Evolutionary conservation across 2,113 vertebrate genomes (phyloP).

Genomic region (Platysteira castanea): DNA sequence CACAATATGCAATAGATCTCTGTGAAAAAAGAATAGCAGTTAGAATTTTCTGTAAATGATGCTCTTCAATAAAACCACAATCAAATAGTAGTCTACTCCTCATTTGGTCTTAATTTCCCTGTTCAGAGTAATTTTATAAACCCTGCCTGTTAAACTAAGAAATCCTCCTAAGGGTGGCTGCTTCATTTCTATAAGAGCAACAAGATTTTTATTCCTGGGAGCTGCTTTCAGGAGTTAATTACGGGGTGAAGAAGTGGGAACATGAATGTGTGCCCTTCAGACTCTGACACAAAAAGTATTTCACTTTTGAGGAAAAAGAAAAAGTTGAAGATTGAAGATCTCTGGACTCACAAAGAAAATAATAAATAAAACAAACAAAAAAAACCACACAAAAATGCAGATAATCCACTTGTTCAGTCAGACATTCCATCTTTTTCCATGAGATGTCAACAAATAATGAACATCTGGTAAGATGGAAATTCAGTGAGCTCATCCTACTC

Average conservation of each 20-base stretch:
- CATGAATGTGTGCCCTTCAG: neutral
- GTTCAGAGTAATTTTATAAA: neutral
- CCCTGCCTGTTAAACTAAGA: neutral
- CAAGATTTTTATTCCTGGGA: neutral
- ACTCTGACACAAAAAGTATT: neutral
- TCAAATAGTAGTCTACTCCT: neutral
- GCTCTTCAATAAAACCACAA: neutral
- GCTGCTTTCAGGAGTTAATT: neutral
- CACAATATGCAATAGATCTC: neutral
- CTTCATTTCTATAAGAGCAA: neutral
- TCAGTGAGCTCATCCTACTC: neutral
- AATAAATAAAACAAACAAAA: neutral
- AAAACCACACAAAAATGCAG: neutral
- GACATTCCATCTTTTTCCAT: neutral
- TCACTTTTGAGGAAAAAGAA: neutral
- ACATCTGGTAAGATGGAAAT: neutral
- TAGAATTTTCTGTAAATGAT: neutral
- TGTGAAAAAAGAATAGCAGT: neutral
- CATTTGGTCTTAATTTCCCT: neutral
- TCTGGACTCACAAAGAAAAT: neutral
- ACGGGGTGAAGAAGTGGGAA: neutral
- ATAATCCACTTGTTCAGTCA: neutral
- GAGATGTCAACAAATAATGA: neutral
- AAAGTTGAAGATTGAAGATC: neutral
- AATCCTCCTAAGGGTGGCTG: neutral